Base-by-base conservation (phyloP, 2,888 invertebrate genomes). In the Malthinus flaveolus region DNA sequence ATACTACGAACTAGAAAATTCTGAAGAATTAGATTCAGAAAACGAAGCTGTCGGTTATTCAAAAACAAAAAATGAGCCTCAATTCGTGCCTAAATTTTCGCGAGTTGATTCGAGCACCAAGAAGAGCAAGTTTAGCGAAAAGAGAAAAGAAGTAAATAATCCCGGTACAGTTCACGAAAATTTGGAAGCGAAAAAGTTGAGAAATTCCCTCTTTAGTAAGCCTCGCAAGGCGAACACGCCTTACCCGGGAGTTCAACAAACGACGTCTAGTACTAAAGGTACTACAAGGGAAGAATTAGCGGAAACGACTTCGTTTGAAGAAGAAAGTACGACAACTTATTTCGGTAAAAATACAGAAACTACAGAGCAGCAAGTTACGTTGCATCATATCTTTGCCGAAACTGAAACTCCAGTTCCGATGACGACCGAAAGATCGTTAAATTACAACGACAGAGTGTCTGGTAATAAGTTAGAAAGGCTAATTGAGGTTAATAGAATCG, bases 401-500 rank as follows among this genome's bases (percentile, higher is more conserved):
- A 68, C 75, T 55, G 71, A 75, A 49, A 52, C 46, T n/a, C 50
- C 63, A 9, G 61, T 57, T 7, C 61, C 64, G 1, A 58, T 61
- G 39, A 52, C 57, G 4, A 63, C 52, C 31, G 71, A 72, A 34
- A 63, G 62, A 12, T 65, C 67, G 10, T 66, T 71, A 31, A 76
- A 77, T 11, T 74, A 75, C 6, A 78, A 76, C 8, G 79, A 80
- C 12, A 62, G 66, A 48, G 59, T 79, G 3, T 73, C 79, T 8
- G 71, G 81, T 31, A 70, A 72, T 23, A 76, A 73, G 63, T 78
- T 82, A 32, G 82, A 87, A 67, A 85, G 85, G 75, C 71, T 89
- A 11, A 86, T 88, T 61, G 87, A 88, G 66, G 84, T 89, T 0
- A 89, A 86, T 73, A 81, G 89, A 72, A 84, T 87, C 32, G 85